These are phyloP conservation scores for Digitonthophagus gazella DNA, from an alignment of 2,888 invertebrate genomes.

Conservation along the genomic window DNA sequence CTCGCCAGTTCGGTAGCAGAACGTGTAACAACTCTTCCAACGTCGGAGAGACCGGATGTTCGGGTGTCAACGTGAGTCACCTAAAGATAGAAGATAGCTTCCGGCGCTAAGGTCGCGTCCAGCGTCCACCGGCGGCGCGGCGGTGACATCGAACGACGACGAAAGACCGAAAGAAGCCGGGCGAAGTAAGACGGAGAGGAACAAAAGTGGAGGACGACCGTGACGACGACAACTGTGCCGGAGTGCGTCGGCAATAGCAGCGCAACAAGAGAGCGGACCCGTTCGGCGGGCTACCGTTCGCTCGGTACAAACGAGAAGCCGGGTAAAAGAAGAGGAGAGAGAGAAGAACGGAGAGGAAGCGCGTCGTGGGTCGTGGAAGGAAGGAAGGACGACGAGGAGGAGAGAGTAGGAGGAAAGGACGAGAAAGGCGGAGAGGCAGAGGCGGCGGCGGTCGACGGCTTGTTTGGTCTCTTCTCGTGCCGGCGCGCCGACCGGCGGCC, in stretches of 20 bases:
- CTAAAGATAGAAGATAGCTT: constrained; percentile 16
- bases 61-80: constrained; percentile 11
- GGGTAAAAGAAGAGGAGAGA: not conserved
- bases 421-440: not conserved
- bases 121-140: not conserved
- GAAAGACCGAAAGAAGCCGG: not conserved
- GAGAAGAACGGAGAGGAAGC: not conserved
- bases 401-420: not conserved
- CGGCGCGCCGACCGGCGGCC: not conserved
- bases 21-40: constrained; percentile 7
- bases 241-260: no score
- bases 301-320: not conserved
- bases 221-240: not conserved
- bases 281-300: not conserved
- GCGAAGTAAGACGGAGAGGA: not conserved
- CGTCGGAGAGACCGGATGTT: constrained; percentile 12
- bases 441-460: not conserved
- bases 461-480: not conserved
- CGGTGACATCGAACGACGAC: not conserved
- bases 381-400: not conserved
- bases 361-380: not conserved
- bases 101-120: not conserved
- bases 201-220: not conserved
- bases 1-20: not conserved
- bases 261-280: no score